phyloP scores from a whole-genome alignment of 2,113 vertebrate species.

The Oenanthe oenanthe region DNA sequence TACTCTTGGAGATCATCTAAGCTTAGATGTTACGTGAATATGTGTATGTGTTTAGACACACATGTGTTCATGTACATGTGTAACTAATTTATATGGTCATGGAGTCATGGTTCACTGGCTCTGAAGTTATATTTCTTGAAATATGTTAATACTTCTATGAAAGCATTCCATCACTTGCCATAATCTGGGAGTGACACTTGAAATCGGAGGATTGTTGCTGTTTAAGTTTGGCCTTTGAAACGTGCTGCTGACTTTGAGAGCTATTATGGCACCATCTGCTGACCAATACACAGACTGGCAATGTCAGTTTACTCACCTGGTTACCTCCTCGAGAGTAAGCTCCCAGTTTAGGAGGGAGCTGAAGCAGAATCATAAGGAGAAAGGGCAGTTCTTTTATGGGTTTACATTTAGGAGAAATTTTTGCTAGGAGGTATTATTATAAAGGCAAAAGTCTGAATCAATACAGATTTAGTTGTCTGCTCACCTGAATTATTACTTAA shows the following conservation, averaged over 20 bases:
- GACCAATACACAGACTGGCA: neutral
- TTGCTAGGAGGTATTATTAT: neutral
- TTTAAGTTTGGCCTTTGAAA: neutral
- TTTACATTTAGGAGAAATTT: neutral
- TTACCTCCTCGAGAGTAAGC: neutral
- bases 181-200: neutral
- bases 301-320: neutral
- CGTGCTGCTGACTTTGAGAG: neutral
- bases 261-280: conserved; percentile 57
- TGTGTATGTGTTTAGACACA: neutral
- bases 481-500: neutral
- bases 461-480: neutral
- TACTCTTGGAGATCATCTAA: neutral
- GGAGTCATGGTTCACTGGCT: neutral
- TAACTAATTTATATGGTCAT: neutral
- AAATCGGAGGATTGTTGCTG: neutral
- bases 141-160: neutral
- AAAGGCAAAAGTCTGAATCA: neutral
- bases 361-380: neutral
- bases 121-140: neutral
- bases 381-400: neutral
- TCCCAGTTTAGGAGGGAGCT: neutral
- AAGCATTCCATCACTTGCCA: neutral
- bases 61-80: fast-evolving
- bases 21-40: neutral